Base-by-base conservation (phyloP, 2,113 vertebrate species). In the Lipophrys pholis region DNA sequence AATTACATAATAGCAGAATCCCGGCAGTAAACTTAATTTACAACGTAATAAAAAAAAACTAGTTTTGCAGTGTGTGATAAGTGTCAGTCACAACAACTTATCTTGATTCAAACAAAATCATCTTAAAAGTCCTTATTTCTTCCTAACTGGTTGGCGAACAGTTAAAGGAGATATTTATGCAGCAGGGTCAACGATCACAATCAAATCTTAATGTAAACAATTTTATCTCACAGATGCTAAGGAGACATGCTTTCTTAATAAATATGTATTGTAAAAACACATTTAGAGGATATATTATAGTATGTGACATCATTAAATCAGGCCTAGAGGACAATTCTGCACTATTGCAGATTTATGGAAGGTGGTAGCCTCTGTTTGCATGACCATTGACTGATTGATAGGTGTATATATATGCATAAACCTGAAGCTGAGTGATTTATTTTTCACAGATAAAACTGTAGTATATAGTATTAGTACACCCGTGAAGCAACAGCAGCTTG, bases 301-400 rank as follows among this genome's bases (percentile, higher is more conserved):
- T 3, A 68, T 12, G 6, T 48, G 55, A 66, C 42, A 68, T 49
- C 21, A 41, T 9, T 9, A 38, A 60, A 46, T 36, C 6, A 1
- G 50, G 17, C 12, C 72, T 46, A 15, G 50, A 57, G 54, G 56
- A 81, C 43, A 75, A 64, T 78, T 70, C 17, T 68, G 38, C 15
- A n/a, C 8, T 11, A 12, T 65, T 17, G 21, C 52, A 63, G 35
- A 63, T 63, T 50, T 39, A 39, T 9, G 5, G 39, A 51, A 58
- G 54, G 6, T 43, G 36, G 38, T 38, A 53, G 43, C 42, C 41
- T 21, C 41, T 6, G 41, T 49, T 56, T 64, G 39, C 30, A 43
- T 69, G 52, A 38, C 35, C 14, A 8, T 11, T 48, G 30, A 60
- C 53, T 56, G 73, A 81, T 48, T 56, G 59, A 74, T 63, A 49